Percentiles rank a stretch among this genome's conserved stretches.
phyloP scores from a whole-genome alignment of 1,140 invertebrate species.

The Trachymyrmex cornetzi region DNA sequence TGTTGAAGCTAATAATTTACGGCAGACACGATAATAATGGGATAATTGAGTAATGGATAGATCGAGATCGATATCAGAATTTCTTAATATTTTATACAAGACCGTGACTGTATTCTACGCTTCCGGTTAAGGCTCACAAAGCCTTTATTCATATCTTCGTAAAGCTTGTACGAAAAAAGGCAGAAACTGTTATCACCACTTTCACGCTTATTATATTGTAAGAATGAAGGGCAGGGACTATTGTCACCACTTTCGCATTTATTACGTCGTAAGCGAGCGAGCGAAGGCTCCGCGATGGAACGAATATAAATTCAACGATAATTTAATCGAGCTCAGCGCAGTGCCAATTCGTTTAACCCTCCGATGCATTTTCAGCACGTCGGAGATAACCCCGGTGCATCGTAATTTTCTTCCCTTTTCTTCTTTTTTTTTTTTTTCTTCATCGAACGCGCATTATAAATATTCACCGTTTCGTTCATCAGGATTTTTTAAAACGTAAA shows the following conservation, averaged over 20 bases:
- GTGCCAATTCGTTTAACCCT: constrained; percentile 49
- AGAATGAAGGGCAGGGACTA: background rate
- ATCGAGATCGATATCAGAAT: background rate
- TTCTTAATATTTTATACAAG: constrained; percentile 7
- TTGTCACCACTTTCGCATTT: constrained; percentile 33
- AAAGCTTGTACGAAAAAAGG: background rate
- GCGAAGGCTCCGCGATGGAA: constrained; percentile 17
- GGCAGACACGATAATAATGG: background rate
- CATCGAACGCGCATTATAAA: constrained; percentile 36
- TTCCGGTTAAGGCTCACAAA: constrained; percentile 7
- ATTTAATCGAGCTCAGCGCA: constrained; percentile 45
- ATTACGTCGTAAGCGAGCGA: constrained; percentile 36
- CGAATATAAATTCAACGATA: constrained; percentile 48
- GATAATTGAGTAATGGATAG: constrained; percentile 21
- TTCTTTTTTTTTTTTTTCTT: background rate
- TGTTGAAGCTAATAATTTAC: constrained; percentile 21
- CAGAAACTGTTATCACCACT: constrained; percentile 25
- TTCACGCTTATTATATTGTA: constrained; percentile 34
- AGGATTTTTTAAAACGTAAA: constrained; percentile 38
- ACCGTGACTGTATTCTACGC: background rate
- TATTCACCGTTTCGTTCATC: constrained; percentile 18
- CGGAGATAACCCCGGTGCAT: constrained; percentile 29
- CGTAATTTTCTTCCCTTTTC: background rate
- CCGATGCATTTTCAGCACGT: constrained; percentile 28
- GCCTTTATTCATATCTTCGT: background rate